phyloP scores from a whole-genome alignment of 2,797 vertebrate genomes.

The Emydoidea blandingii region DNA sequence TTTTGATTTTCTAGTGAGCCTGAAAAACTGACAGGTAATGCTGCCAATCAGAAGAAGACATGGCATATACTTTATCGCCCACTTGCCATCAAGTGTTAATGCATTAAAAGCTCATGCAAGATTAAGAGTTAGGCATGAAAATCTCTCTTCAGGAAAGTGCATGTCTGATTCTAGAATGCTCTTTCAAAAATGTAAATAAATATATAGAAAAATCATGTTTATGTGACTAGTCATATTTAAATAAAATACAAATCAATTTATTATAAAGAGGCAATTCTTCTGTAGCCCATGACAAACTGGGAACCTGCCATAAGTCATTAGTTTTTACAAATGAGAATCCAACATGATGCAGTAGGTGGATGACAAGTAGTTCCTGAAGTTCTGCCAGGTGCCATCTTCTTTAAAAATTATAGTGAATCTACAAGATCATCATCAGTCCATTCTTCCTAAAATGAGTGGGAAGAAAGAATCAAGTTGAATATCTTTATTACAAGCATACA shows the following conservation, averaged over 20 bases:
- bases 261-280: not conserved
- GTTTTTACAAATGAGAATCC: not conserved
- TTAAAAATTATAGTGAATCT: slow-evolving; percentile 70
- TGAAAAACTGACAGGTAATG: too few relatives aligned
- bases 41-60: too few relatives aligned
- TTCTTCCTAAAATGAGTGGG: slow-evolving; percentile 84
- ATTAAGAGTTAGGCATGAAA: too few relatives aligned
- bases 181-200: not conserved
- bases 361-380: not conserved
- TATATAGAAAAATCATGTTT: not conserved
- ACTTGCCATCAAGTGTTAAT: too few relatives aligned
- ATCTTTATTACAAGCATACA: not conserved
- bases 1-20: too few relatives aligned
- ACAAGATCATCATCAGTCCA: slow-evolving; percentile 90
- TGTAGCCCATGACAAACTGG: not conserved
- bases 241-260: not conserved
- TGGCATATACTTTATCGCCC: too few relatives aligned
- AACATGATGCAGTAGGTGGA: not conserved
- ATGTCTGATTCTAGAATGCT: not conserved
- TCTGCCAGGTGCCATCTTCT: not conserved
- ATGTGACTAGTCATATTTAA: not conserved
- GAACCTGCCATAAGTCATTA: not conserved
- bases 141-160: too few relatives aligned
- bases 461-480: not conserved
- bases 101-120: too few relatives aligned